phyloP scores from a whole-genome alignment of 2,797 vertebrate species.

The Mastacembelus armatus region DNA sequence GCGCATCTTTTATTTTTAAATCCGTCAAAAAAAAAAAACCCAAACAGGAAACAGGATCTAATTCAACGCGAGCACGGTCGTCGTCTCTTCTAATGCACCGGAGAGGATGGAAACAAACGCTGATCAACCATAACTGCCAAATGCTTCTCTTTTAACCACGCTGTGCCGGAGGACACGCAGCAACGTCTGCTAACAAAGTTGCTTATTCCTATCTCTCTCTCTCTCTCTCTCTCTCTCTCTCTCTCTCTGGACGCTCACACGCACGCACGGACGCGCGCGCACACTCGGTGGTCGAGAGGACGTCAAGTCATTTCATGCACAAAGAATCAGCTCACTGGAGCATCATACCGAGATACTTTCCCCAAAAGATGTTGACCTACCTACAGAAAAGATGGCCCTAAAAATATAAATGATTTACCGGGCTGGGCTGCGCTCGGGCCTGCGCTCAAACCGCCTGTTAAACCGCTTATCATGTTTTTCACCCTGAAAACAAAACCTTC shows the following conservation, averaged over 20 bases:
- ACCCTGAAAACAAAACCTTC: conserved; percentile 44
- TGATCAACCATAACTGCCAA: conserved; percentile 79
- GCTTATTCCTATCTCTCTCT: conserved; percentile 69
- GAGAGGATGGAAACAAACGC: conserved; percentile 68
- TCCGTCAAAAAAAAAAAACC: conserved; percentile 60
- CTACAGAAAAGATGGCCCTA: conserved; percentile 45
- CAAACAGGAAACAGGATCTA: conserved; percentile 24
- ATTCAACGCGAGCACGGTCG: conserved; percentile 21
- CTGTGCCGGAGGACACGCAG: conserved; percentile 78
- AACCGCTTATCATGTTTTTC: conserved; percentile 51
- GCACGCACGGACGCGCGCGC: conserved; percentile 15
- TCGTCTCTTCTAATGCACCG: conserved; percentile 43
- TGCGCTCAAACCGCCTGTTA: conserved; percentile 28
- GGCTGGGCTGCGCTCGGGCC: not conserved
- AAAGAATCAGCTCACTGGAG: conserved; percentile 74
- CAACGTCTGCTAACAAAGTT: conserved; percentile 82
- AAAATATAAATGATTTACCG: conserved; percentile 61
- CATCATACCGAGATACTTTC: conserved; percentile 51
- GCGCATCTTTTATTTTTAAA: conserved; percentile 53
- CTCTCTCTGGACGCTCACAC: conserved; percentile 38
- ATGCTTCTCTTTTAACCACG: conserved; percentile 66
- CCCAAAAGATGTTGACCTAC: conserved; percentile 71
- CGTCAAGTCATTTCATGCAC: conserved; percentile 80
- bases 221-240: conserved; percentile 32
- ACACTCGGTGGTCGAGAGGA: conserved; percentile 62